phyloP scores from a whole-genome alignment of 2,113 vertebrate species.

The Cryptoleucopteryx plumbea region DNA sequence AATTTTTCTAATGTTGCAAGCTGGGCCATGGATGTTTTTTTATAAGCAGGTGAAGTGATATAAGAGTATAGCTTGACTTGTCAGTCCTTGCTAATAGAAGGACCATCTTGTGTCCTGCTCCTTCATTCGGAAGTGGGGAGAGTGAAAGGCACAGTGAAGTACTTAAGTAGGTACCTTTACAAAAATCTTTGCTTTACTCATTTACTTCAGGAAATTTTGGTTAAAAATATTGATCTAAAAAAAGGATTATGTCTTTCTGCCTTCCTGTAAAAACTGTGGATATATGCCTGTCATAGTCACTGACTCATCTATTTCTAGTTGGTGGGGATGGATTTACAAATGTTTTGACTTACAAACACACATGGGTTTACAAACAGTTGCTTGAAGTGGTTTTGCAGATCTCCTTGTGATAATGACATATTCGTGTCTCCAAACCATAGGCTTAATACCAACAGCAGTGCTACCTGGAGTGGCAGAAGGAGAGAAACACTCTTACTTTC shows the following conservation, averaged over 20 bases:
- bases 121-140: neutral
- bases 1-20: neutral
- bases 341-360: neutral
- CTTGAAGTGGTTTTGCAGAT: neutral
- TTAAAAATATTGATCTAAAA: neutral
- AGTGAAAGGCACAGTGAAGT: neutral
- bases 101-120: neutral
- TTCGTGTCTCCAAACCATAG: neutral
- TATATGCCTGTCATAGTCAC: neutral
- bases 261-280: neutral
- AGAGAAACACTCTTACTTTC: neutral
- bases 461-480: neutral
- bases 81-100: neutral
- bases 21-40: neutral
- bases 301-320: neutral
- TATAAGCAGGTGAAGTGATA: neutral
- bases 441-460: neutral
- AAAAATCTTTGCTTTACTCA: neutral
- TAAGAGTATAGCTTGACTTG: neutral
- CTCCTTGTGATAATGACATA: neutral
- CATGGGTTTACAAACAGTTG: neutral
- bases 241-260: neutral
- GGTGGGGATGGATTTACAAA: neutral
- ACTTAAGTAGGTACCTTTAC: neutral
- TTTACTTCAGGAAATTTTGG: neutral